Conservation (phyloP, 2,888 invertebrate genomes). For the Heliconius sara region DNA sequence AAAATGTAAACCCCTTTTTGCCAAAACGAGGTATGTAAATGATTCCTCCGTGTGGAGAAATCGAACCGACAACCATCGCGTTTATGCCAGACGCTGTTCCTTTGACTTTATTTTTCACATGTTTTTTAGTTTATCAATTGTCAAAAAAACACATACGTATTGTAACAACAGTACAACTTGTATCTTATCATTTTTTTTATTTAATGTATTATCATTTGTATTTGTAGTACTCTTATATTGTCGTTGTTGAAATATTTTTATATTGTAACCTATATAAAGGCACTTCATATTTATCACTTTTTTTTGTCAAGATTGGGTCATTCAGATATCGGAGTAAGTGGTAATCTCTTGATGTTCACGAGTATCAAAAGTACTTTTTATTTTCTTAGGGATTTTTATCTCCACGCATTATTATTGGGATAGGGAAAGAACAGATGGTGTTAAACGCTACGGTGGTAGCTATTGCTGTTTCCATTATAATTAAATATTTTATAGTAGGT, state of each 20-base stretch:
- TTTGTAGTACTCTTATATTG: neutral
- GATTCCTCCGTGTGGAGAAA: neutral
- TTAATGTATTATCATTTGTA: conserved; percentile 8
- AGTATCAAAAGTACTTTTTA: no score
- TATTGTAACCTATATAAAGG: conserved; percentile 15
- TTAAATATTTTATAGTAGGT: neutral
- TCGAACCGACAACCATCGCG: no score
- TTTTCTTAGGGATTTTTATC: no score
- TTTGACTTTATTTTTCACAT: no score
- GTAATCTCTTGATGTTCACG: neutral
- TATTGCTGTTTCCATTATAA: neutral
- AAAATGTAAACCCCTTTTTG: neutral
- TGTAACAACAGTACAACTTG: neutral
- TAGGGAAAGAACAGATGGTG: neutral
- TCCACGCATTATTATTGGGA: neutral
- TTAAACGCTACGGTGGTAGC: neutral
- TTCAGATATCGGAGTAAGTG: conserved; percentile 4
- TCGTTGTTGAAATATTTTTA: conserved; percentile 3
- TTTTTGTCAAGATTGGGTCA: conserved; percentile 15
- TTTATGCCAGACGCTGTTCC: no score
- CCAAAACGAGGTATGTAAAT: no score
- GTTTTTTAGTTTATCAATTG: neutral
- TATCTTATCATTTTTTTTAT: conserved; percentile 9
- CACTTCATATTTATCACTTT: conserved; percentile 18
- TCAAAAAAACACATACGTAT: neutral